These are phyloP conservation scores for Catocala nupta DNA, from an alignment of 2,888 invertebrate species.

Conservation along the genomic window DNA sequence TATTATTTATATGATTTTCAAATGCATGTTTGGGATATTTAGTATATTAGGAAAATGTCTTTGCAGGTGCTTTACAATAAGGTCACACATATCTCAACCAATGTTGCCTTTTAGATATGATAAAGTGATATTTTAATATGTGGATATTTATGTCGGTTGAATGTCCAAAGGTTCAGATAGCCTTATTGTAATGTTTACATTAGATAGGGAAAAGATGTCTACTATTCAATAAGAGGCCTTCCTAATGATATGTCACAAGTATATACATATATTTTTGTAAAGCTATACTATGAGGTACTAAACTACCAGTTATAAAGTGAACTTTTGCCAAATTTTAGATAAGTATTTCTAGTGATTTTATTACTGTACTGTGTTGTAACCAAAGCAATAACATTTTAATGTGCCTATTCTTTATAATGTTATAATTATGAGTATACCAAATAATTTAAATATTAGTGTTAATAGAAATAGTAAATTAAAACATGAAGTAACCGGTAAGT, in stretches of 20 bases:
- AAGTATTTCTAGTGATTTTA: conserved; percentile 79
- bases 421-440: conserved; percentile 75
- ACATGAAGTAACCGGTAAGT: conserved; percentile 31
- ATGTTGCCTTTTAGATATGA: conserved; percentile 87
- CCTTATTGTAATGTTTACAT: conserved; percentile 76
- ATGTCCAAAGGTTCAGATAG: conserved; percentile 79
- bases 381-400: conserved; percentile 85
- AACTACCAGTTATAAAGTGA: conserved; percentile 72
- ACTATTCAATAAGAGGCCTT: conserved; percentile 71
- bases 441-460: conserved; percentile 70
- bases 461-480: conserved; percentile 45
- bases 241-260: conserved; percentile 68
- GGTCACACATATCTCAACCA: conserved; percentile 84
- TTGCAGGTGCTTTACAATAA: conserved; percentile 84
- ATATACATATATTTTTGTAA: conserved; percentile 78
- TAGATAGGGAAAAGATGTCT: conserved; percentile 69
- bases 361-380: conserved; percentile 81
- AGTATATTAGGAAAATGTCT: conserved; percentile 78
- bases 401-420: conserved; percentile 78
- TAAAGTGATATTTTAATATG: conserved; percentile 79
- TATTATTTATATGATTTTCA: conserved; percentile 74
- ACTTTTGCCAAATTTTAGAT: conserved; percentile 84
- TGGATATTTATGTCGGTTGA: conserved; percentile 74
- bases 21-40: conserved; percentile 79
- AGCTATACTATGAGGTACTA: conserved; percentile 66